Evolutionary conservation across 2,113 vertebrate genomes (phyloP).

Genomic region (Morone chrysops): DNA sequence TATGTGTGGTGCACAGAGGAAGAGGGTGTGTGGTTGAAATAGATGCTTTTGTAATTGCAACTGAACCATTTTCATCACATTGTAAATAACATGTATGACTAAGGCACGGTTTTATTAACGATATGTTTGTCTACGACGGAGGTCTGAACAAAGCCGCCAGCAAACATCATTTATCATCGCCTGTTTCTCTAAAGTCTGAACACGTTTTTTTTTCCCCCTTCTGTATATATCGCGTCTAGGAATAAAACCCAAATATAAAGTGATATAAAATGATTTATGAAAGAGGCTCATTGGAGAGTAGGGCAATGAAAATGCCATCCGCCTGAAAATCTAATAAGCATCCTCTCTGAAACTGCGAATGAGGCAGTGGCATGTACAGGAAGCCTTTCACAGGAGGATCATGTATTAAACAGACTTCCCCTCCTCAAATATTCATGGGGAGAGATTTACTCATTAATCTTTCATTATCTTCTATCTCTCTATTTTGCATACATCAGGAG

Average conservation of each 20-base stretch:
- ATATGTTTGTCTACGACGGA: not conserved
- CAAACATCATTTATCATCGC: conserved; percentile 27
- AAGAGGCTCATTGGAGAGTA: conserved; percentile 59
- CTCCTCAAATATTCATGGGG: conserved; percentile 84
- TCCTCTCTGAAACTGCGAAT: conserved; percentile 61
- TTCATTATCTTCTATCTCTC: conserved; percentile 82
- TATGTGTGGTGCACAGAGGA: not conserved
- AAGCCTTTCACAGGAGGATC: conserved; percentile 77
- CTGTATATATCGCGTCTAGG: conserved; percentile 33
- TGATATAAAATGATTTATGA: conserved; percentile 72
- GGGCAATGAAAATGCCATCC: conserved; percentile 78
- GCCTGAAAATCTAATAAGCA: conserved; percentile 73
- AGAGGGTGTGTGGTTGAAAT: conserved; percentile 10
- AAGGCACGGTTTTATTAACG: conserved; percentile 10
- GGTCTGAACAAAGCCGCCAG: conserved; percentile 1
- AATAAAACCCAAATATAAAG: conserved; percentile 59
- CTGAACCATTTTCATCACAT: not conserved
- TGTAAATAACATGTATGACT: conserved; percentile 15
- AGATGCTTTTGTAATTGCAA: conserved; percentile 18
- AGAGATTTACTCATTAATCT: conserved; percentile 84
- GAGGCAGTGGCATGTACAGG: conserved; percentile 73
- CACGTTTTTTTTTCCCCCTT: not conserved
- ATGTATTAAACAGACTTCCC: conserved; percentile 83
- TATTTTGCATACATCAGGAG: conserved; percentile 74
- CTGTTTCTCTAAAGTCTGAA: conserved; percentile 21